phyloP scores from a whole-genome alignment of 2,888 invertebrate species.

The Ditylenchus weischeri region DNA sequence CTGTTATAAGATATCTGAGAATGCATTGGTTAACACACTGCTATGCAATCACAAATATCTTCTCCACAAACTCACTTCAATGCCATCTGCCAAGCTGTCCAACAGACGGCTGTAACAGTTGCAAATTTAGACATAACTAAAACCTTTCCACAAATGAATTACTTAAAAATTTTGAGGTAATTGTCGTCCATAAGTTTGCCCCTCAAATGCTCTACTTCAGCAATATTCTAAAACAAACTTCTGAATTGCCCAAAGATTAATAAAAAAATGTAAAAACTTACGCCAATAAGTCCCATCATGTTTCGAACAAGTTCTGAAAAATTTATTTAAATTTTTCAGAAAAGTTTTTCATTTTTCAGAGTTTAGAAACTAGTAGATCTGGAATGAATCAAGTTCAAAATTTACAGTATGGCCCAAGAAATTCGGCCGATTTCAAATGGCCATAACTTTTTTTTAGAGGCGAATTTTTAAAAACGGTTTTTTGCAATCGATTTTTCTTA shows the following conservation, averaged over 20 bases:
- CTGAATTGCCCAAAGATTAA: conserved; percentile 64
- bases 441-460: too few relatives aligned
- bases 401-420: too few relatives aligned
- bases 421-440: too few relatives aligned
- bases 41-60: too few relatives aligned
- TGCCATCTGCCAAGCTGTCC: conserved; percentile 73
- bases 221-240: conserved; percentile 77
- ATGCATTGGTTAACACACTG: too few relatives aligned
- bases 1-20: conserved; percentile 67
- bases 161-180: conserved; percentile 77
- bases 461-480: too few relatives aligned
- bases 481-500: too few relatives aligned
- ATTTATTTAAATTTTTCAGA: too few relatives aligned
- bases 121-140: conserved; percentile 8
- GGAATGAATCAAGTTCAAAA: too few relatives aligned
- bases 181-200: conserved; percentile 78
- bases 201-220: conserved; percentile 81
- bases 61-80: conserved; percentile 63
- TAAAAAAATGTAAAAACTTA: conserved; percentile 60
- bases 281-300: conserved; percentile 91
- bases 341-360: too few relatives aligned
- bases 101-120: conserved; percentile 25
- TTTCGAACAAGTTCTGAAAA: conserved; percentile 72
- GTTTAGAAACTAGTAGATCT: too few relatives aligned
- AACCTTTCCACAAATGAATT: conserved; percentile 14